phyloP scores from a whole-genome alignment of 2,797 vertebrate species.

The Morelia viridis region DNA sequence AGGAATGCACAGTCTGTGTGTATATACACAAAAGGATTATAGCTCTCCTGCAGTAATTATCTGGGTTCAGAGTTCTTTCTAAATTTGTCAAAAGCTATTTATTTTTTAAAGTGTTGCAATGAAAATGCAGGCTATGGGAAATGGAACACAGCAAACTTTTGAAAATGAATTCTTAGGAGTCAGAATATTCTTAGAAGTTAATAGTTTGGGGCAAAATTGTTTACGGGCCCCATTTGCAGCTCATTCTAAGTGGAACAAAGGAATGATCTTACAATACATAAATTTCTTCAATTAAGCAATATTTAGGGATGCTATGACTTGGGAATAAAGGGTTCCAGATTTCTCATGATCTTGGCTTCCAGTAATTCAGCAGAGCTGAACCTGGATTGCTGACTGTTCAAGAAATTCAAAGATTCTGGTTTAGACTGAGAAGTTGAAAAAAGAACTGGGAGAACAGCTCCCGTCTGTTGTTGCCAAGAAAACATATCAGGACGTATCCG shows the following conservation, averaged over 20 bases:
- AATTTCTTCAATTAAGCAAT: neutral
- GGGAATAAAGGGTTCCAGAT: neutral
- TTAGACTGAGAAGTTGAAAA: neutral
- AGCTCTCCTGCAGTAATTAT: neutral
- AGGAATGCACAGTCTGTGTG: conserved; percentile 4
- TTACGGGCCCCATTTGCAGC: neutral
- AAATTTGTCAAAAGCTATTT: neutral
- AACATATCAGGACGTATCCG: neutral
- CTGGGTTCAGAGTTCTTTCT: conserved; percentile 13
- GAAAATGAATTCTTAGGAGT: neutral
- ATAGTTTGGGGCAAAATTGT: neutral
- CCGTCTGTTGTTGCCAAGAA: neutral
- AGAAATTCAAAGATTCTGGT: neutral
- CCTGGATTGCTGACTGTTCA: neutral
- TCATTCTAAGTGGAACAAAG: neutral
- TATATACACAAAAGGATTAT: conserved; percentile 1
- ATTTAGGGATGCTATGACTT: neutral
- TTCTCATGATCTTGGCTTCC: neutral
- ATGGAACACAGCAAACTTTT: neutral
- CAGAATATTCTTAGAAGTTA: neutral
- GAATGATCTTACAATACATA: neutral
- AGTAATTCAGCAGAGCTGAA: neutral
- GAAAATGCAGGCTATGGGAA: neutral
- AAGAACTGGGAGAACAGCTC: neutral
- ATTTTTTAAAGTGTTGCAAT: neutral